These are phyloP conservation scores for Akabosia matsudoensis DNA, from an alignment of 1,140 invertebrate genomes.

Conservation along the genomic window DNA sequence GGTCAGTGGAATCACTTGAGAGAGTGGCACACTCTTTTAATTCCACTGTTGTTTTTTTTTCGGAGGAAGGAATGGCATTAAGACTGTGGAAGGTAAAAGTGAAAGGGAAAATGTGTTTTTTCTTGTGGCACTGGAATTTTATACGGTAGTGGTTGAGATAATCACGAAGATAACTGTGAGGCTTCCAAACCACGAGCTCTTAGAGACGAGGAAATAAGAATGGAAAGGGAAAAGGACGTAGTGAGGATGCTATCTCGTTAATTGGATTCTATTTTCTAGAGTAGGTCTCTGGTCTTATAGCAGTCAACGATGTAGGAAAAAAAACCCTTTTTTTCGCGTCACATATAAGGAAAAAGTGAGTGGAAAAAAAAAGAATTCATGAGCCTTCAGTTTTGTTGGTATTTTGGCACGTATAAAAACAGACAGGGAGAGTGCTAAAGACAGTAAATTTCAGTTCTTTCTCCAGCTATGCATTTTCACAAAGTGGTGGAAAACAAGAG, in stretches of 20 bases:
- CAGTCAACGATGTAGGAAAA: not conserved
- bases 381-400: too few species aligned
- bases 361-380: too few species aligned
- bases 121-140: not conserved
- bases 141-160: not conserved
- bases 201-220: not conserved
- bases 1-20: too few species aligned
- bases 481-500: too few species aligned
- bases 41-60: not conserved
- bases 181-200: not conserved
- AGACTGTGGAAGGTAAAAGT: not conserved
- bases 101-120: not conserved
- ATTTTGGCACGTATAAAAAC: too few species aligned
- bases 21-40: too few species aligned
- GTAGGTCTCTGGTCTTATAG: not conserved
- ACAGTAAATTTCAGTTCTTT: too few species aligned
- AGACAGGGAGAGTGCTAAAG: too few species aligned
- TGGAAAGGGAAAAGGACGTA: not conserved
- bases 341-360: too few species aligned
- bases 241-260: constrained; percentile 15
- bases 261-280: constrained; percentile 14
- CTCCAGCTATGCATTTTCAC: too few species aligned
- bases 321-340: too few species aligned
- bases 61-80: not conserved
- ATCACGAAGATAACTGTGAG: not conserved